Evolutionary conservation across 2,888 invertebrate species (phyloP).

Genomic region (Melanostoma mellinum): DNA sequence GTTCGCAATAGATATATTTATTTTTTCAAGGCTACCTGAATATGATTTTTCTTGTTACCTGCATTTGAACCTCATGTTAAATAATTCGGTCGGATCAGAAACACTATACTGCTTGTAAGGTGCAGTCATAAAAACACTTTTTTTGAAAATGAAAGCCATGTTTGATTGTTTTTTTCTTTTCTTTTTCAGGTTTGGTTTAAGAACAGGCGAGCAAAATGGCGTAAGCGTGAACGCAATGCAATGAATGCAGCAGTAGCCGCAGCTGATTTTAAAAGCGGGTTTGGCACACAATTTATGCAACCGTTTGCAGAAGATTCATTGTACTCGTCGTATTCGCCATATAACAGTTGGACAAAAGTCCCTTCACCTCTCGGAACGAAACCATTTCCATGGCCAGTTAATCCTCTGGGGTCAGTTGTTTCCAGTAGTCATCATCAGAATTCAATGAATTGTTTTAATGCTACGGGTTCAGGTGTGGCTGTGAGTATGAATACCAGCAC

Average conservation of each 20-base stretch:
- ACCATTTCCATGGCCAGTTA: conserved; percentile 96
- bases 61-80: no score
- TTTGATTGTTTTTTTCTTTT: conserved; percentile 43
- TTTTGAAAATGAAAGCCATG: no score
- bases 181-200: conserved; percentile 98
- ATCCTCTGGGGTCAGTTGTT: conserved; percentile 90
- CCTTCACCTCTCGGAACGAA: conserved; percentile 95
- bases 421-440: conserved; percentile 91
- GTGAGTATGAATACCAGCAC: conserved; percentile 87
- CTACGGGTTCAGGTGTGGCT: conserved; percentile 87
- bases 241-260: conserved; percentile 95
- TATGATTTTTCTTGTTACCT: no score
- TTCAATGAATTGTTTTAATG: conserved; percentile 90
- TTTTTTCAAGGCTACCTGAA: no score
- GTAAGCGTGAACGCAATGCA: conserved; percentile 96
- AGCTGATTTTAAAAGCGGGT: conserved; percentile 95
- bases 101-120: no score
- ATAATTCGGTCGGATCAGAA: no score
- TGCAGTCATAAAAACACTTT: no score
- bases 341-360: conserved; percentile 98
- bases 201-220: conserved; percentile 98
- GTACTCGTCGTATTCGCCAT: conserved; percentile 92
- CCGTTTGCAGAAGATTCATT: conserved; percentile 95
- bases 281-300: conserved; percentile 97
- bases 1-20: no score